phyloP scores from a whole-genome alignment of 2,797 vertebrate genomes.

The Meda fulgida region DNA sequence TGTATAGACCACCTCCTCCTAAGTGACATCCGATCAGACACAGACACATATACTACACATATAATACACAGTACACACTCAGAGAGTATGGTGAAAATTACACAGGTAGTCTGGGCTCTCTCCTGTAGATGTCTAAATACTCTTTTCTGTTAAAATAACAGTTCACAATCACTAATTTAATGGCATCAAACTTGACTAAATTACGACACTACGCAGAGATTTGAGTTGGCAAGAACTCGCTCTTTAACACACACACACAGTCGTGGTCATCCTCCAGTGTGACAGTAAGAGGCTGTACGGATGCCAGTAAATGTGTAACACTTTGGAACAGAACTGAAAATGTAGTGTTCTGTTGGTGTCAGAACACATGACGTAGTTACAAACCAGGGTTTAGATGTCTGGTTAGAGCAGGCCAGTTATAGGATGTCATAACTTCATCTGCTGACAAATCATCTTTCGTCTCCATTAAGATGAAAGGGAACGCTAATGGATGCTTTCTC shows the following conservation, averaged over 20 bases:
- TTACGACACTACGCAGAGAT: slow-evolving; percentile 46
- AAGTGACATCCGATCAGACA: not conserved
- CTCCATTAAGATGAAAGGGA: not conserved
- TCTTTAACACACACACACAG: slow-evolving; percentile 5
- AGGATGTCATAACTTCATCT: not conserved
- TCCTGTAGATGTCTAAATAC: slow-evolving; percentile 55
- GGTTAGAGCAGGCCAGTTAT: slow-evolving; percentile 7
- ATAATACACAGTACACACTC: not conserved
- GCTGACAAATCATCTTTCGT: slow-evolving; percentile 13
- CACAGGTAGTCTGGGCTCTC: not conserved
- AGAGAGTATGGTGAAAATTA: no score
- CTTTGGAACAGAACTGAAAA: slow-evolving; percentile 18
- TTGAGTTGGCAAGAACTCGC: slow-evolving; percentile 48
- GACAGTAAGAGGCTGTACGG: slow-evolving; percentile 4
- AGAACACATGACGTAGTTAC: not conserved
- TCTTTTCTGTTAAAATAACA: slow-evolving; percentile 53
- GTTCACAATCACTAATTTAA: slow-evolving; percentile 47
- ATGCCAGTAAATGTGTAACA: slow-evolving; percentile 37
- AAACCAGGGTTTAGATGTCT: not conserved
- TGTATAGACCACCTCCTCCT: not conserved
- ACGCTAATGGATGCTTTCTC: not conserved
- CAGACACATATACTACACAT: slow-evolving; percentile 11
- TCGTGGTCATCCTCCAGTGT: slow-evolving; percentile 17
- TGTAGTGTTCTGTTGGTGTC: not conserved
- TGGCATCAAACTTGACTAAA: slow-evolving; percentile 37